A percentile compares a stretch with the other conserved stretches of the same genome.
Conservation (phyloP, 2,888 invertebrate genomes). For the Aromia moschata region DNA sequence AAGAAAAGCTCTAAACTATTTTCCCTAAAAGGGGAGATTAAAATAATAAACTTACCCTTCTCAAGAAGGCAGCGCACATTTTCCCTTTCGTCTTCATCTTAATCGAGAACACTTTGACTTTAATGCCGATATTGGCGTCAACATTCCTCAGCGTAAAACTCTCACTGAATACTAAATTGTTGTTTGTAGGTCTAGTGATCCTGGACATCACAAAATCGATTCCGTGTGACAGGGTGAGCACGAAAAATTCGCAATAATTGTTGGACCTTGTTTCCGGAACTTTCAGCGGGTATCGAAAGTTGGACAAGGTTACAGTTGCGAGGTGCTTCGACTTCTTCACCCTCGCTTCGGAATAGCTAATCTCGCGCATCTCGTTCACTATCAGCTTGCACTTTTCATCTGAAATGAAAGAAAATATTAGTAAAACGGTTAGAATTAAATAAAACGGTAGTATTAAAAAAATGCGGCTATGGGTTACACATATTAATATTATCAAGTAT, state of each 20-base stretch:
- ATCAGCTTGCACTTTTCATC: conserved; percentile 39
- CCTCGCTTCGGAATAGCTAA: conserved; percentile 26
- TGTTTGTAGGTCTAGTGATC: conserved; percentile 38
- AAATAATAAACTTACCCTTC: conserved; percentile 23
- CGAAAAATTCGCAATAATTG: conserved; percentile 54
- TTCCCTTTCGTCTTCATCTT: conserved; percentile 28
- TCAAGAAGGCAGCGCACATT: conserved; percentile 6
- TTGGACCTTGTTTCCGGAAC: conserved; percentile 26
- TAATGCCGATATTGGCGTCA: conserved; percentile 59
- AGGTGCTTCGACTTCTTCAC: conserved; percentile 24
- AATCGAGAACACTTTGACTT: conserved; percentile 63
- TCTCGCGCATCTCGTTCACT: conserved; percentile 39
- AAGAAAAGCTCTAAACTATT: not conserved
- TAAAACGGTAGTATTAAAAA: not conserved
- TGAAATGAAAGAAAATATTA: conserved; percentile 30
- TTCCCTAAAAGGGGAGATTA: not conserved
- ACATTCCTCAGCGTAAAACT: conserved; percentile 55
- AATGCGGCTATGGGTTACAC: too few relatives aligned
- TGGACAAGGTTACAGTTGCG: conserved; percentile 42
- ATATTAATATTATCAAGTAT: too few relatives aligned
- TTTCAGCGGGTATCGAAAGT: conserved; percentile 37
- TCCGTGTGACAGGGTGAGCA: conserved; percentile 53
- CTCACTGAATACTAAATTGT: conserved; percentile 49
- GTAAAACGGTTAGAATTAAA: conserved; percentile 8
- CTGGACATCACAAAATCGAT: conserved; percentile 52